These are phyloP conservation scores for Anser brachyrhynchus DNA, from an alignment of 2,113 vertebrate genomes.

Conservation along the genomic window DNA sequence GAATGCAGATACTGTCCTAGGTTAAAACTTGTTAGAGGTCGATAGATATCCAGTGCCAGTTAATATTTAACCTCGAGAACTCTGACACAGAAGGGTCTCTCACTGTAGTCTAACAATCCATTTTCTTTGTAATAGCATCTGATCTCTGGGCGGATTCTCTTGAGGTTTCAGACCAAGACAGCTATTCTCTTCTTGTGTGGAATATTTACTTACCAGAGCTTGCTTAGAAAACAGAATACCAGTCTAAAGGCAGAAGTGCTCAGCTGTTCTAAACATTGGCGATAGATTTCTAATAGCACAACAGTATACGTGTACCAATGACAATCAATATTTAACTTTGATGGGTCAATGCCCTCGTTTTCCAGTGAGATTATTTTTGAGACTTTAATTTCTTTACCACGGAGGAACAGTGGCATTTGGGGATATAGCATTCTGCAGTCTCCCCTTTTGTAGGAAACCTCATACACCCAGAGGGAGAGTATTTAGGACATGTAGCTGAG, in stretches of 20 bases:
- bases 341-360: not conserved
- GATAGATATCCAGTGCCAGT: not conserved
- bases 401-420: not conserved
- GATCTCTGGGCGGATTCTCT: not conserved
- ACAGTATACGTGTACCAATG: not conserved
- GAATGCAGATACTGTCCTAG: accelerated
- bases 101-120: not conserved
- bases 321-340: not conserved
- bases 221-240: not conserved
- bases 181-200: not conserved
- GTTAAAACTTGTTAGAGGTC: not conserved
- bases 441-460: not conserved
- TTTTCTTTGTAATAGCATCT: not conserved
- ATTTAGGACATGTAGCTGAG: not conserved
- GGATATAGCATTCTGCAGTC: not conserved
- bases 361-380: not conserved
- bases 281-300: not conserved
- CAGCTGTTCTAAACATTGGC: not conserved
- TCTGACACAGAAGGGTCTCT: not conserved
- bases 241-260: not conserved
- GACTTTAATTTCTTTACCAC: not conserved
- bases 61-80: not conserved
- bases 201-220: not conserved
- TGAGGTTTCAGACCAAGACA: not conserved
- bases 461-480: not conserved